Base-by-base conservation (phyloP, 2,797 vertebrate genomes). In the Sciaenops ocellatus region DNA sequence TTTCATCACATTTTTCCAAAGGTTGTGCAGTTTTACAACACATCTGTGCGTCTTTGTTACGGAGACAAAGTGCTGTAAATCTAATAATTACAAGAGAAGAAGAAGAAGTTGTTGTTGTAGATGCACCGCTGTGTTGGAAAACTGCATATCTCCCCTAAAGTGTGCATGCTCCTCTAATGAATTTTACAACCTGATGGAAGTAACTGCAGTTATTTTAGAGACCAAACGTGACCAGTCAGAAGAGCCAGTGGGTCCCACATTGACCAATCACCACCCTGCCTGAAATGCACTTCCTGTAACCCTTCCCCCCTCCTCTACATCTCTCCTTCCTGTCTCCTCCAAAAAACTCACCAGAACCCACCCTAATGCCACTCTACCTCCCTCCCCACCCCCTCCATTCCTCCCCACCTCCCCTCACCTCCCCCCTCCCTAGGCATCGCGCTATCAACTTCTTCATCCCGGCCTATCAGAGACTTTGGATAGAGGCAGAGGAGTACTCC, bases 391-490 rank as follows among this genome's bases (percentile, higher is more conserved):
- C 84, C 92, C 91, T 96, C 94, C 94, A 92, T 90, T 94, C 95
- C 90, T 92, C 93, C 90, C 88, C 77, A 95, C 93, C 89, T 81
- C 94, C 94, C 89, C 90, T 93, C 90, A 85, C 95, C 96, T 94
- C 95, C 96, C 83, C 91, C 91, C 81, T 93, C 87, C 94, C 94
- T 91, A 99, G 98, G 98, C 98, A 99, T 97, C 98, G 98, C 95
- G 97, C 97, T 97, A 98, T 99, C 98, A 99, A 99, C 97, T 96
- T 98, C 96, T 99, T 98, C 98, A 96, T 99, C 96, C 96, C 96
- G 96, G 97, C 97, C 96, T 99, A 98, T 99, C 97, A 97, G 97
- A 99, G 95, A 96, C 97, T 96, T 95, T 99, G 98, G 98, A 99
- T 99, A 98, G 97, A 98, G 97, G 96, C 98, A 98, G 98, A 98